A percentile compares a stretch with the other conserved stretches of the same genome.
These are phyloP conservation scores for Phalangium opilio DNA, from an alignment of 2,888 invertebrate species.

Conservation along the genomic window DNA sequence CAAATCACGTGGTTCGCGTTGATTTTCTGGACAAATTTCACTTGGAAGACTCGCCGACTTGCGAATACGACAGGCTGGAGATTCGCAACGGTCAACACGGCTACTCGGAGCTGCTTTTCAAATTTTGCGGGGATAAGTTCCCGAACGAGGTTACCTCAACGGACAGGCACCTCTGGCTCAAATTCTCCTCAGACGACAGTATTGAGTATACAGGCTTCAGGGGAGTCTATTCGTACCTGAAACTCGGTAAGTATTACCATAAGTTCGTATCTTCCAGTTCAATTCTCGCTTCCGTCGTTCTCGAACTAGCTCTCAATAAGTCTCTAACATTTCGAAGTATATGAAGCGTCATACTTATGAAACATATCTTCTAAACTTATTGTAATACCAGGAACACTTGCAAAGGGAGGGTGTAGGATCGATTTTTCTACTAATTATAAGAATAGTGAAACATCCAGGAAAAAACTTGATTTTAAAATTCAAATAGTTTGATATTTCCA, in stretches of 20 bases:
- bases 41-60: conserved; percentile 49
- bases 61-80: conserved; percentile 65
- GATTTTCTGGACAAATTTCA: conserved; percentile 66
- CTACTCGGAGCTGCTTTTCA: conserved; percentile 48
- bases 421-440: too few relatives aligned
- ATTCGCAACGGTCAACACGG: conserved; percentile 67
- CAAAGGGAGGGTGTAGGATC: too few relatives aligned
- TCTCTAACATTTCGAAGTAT: too few relatives aligned
- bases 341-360: too few relatives aligned
- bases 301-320: too few relatives aligned
- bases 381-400: too few relatives aligned
- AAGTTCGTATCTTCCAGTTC: too few relatives aligned
- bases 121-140: conserved; percentile 52
- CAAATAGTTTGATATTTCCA: too few relatives aligned
- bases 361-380: too few relatives aligned
- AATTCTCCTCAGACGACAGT: conserved; percentile 62
- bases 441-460: too few relatives aligned
- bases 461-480: too few relatives aligned
- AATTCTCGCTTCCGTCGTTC: too few relatives aligned
- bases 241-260: conserved; percentile 35
- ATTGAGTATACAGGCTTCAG: conserved; percentile 63
- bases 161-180: conserved; percentile 57
- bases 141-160: conserved; percentile 56
- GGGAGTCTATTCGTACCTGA: conserved; percentile 47
- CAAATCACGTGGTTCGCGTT: conserved; percentile 42